Percentiles rank a stretch among this genome's conserved stretches.
phyloP scores from a whole-genome alignment of 2,888 invertebrate genomes.

The Callimorpha dominula region DNA sequence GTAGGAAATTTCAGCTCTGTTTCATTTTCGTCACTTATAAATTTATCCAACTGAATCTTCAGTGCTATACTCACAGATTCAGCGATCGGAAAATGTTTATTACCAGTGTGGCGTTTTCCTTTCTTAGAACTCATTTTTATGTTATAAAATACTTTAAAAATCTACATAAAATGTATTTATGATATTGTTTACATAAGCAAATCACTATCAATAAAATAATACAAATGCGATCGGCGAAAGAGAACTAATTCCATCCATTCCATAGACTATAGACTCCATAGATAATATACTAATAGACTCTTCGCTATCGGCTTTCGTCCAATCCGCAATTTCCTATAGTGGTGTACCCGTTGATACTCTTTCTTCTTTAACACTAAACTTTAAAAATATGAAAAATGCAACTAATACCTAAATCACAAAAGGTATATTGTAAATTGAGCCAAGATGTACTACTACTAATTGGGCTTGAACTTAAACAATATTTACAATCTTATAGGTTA shows the following conservation, averaged over 20 bases:
- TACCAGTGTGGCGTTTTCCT: conserved; percentile 73
- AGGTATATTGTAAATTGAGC: no score
- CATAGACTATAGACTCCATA: no score
- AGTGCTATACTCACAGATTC: conserved; percentile 83
- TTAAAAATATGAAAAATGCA: no score
- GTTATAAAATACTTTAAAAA: not conserved
- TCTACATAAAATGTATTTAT: conserved; percentile 13
- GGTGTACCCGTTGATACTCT: not conserved
- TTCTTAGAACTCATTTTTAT: conserved; percentile 78
- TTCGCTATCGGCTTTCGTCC: no score
- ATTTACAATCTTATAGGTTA: no score
- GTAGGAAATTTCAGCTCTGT: conserved; percentile 89
- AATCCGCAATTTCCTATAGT: not conserved
- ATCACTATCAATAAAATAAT: conserved; percentile 16
- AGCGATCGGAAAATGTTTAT: conserved; percentile 81
- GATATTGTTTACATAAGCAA: conserved; percentile 46
- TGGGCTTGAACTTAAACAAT: no score
- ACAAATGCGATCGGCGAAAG: conserved; percentile 13
- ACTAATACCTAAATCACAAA: no score
- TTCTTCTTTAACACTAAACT: no score
- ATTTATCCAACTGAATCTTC: conserved; percentile 82
- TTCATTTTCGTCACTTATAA: conserved; percentile 80
- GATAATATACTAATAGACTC: no score
- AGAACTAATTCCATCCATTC: not conserved
- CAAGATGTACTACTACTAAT: no score